Percentiles rank a stretch among this genome's conserved stretches.
Conservation (phyloP, 2,113 vertebrate species). For the Gadus macrocephalus region DNA sequence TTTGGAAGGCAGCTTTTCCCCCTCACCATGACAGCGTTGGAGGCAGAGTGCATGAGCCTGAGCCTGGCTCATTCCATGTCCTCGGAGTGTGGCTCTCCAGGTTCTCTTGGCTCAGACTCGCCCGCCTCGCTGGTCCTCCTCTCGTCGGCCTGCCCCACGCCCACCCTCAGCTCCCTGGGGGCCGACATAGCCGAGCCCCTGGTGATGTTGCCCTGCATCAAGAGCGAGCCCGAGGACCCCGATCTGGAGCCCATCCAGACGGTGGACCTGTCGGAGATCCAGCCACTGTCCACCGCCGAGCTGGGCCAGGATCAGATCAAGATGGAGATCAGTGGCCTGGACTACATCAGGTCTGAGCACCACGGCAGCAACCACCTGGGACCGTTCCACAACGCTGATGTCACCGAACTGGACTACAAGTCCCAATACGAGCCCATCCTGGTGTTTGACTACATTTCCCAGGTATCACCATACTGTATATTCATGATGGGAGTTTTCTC, state of each 20-base stretch:
- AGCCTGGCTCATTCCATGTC: slow-evolving; percentile 47
- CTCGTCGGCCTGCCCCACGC: slow-evolving; percentile 61
- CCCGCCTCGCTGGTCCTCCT: slow-evolving; percentile 57
- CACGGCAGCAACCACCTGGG: slow-evolving; percentile 58
- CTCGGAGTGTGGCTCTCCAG: slow-evolving; percentile 48
- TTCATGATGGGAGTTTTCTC: neutral
- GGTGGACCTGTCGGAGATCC: slow-evolving; percentile 75
- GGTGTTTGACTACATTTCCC: slow-evolving; percentile 76
- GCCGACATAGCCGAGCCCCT: slow-evolving; percentile 68
- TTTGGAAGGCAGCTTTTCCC: neutral
- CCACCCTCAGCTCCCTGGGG: slow-evolving; percentile 66
- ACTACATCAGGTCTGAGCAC: slow-evolving; percentile 77
- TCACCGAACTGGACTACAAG: slow-evolving; percentile 74
- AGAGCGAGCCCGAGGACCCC: slow-evolving; percentile 66
- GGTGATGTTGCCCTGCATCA: slow-evolving; percentile 74
- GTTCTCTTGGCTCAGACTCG: slow-evolving; percentile 23
- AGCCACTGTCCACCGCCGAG: slow-evolving; percentile 73
- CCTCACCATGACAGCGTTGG: slow-evolving; percentile 68
- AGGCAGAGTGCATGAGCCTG: slow-evolving; percentile 68
- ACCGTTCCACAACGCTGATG: slow-evolving; percentile 53
- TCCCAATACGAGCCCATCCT: slow-evolving; percentile 71
- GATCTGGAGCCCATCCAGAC: slow-evolving; percentile 72
- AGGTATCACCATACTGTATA: slow-evolving; percentile 41
- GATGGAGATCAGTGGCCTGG: slow-evolving; percentile 79
- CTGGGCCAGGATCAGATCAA: slow-evolving; percentile 75